phyloP scores from a whole-genome alignment of 2,113 vertebrate species.

The Cephalopterus ornatus region DNA sequence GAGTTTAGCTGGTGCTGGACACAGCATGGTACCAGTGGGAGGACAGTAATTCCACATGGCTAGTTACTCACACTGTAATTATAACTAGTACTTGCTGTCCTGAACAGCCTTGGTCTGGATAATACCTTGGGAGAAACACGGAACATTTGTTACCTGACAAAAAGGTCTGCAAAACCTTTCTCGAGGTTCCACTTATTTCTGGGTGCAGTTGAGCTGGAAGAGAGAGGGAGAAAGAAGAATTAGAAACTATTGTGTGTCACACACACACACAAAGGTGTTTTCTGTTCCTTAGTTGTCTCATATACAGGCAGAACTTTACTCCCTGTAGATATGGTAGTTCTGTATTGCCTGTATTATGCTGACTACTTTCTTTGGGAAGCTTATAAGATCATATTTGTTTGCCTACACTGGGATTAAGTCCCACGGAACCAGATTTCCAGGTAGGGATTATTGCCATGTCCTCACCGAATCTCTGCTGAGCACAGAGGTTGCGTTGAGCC shows the following conservation, averaged over 20 bases:
- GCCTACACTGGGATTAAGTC: not conserved
- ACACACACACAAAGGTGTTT: not conserved
- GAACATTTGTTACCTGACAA: not conserved
- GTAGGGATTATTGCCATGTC: not conserved
- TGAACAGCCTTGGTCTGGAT: not conserved
- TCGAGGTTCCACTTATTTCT: not conserved
- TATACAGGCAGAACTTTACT: not conserved
- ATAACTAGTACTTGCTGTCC: not conserved
- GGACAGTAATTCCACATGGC: not conserved
- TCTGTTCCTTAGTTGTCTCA: not conserved
- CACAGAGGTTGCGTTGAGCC: fast-evolving
- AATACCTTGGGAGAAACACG: not conserved
- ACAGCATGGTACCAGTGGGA: not conserved
- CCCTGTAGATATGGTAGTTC: fast-evolving
- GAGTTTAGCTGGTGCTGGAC: not conserved
- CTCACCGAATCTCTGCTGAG: not conserved
- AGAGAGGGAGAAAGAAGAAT: not conserved
- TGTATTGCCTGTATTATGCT: not conserved
- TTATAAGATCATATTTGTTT: not conserved
- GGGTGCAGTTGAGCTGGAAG: not conserved
- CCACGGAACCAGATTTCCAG: not conserved
- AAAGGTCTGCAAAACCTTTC: not conserved
- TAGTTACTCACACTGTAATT: not conserved
- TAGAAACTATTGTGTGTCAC: not conserved
- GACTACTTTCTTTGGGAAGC: not conserved